Conservation (phyloP, 1,140 invertebrate species). For the Drosophila lowei region DNA sequence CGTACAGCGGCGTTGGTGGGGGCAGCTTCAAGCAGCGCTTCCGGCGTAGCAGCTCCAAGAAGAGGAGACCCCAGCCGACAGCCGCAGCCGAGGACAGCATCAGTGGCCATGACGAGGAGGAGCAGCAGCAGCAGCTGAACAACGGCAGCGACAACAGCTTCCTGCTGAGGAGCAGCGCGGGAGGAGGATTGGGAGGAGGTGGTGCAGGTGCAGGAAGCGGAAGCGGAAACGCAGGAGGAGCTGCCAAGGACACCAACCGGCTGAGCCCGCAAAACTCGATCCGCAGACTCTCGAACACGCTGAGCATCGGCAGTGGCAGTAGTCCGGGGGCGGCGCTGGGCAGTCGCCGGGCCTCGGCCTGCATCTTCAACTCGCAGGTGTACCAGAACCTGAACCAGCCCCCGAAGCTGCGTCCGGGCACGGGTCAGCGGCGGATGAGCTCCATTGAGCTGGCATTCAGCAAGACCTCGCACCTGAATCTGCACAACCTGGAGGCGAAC, state of each 20-base stretch:
- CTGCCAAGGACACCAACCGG: slow-evolving; percentile 85
- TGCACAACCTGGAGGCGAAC: slow-evolving; percentile 78
- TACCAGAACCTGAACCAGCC: slow-evolving; percentile 82
- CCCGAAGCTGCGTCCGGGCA: slow-evolving; percentile 66
- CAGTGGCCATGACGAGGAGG: slow-evolving; percentile 48
- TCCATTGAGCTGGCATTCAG: slow-evolving; percentile 81
- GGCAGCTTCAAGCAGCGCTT: slow-evolving; percentile 79
- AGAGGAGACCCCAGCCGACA: slow-evolving; percentile 32
- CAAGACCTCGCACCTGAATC: slow-evolving; percentile 79
- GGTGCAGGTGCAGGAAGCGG: slow-evolving; percentile 3
- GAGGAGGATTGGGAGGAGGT: not conserved
- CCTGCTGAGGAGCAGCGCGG: slow-evolving; percentile 29
- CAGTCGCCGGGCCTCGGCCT: slow-evolving; percentile 76
- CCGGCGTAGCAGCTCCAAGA: slow-evolving; percentile 76
- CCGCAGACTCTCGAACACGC: slow-evolving; percentile 72
- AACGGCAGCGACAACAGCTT: slow-evolving; percentile 71
- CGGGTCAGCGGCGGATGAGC: slow-evolving; percentile 77
- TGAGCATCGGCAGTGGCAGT: slow-evolving; percentile 64
- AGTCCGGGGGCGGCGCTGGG: slow-evolving; percentile 31
- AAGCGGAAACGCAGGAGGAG: slow-evolving; percentile 1
- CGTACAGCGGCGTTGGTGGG: slow-evolving; percentile 15
- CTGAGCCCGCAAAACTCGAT: slow-evolving; percentile 90
- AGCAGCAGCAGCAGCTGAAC: slow-evolving; percentile 61
- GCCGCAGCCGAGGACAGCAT: slow-evolving; percentile 31
- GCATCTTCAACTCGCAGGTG: slow-evolving; percentile 81